Evolutionary conservation across 2,888 invertebrate genomes (phyloP).

Genomic region (Philhelius pedissequus): DNA sequence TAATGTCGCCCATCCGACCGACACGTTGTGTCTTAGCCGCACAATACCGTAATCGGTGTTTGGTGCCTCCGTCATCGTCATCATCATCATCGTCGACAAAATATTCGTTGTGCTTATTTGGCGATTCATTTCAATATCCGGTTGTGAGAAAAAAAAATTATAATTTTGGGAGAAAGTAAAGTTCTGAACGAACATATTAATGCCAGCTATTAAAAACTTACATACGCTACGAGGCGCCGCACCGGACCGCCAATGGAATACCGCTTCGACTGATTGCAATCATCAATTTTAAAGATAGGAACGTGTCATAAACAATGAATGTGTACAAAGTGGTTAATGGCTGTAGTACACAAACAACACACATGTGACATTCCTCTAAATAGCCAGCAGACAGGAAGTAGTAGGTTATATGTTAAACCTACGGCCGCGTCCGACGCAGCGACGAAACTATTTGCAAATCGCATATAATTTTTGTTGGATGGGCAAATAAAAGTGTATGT

Average conservation of each 20-base stretch:
- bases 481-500: background rate
- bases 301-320: conserved; percentile 2
- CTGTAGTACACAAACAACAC: background rate
- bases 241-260: background rate
- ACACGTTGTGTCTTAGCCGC: conserved; percentile 6
- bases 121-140: conserved; percentile 58
- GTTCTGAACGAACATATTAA: background rate
- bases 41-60: conserved; percentile 21
- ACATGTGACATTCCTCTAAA: background rate
- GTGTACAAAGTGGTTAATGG: background rate
- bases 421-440: too few relatives aligned
- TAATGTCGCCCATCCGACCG: conserved; percentile 24
- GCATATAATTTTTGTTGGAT: background rate
- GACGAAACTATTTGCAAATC: conserved; percentile 1
- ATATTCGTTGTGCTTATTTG: conserved; percentile 43
- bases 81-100: background rate
- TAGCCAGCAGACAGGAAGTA: conserved; percentile 3
- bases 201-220: background rate
- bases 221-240: background rate
- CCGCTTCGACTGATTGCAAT: background rate
- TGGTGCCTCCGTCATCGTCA: background rate
- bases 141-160: conserved; percentile 18
- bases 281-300: background rate
- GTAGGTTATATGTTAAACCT: conserved; percentile 3
- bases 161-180: conserved; percentile 45